These are phyloP conservation scores for Thecocarcelia acutangulata DNA, from an alignment of 2,888 invertebrate genomes.

Conservation along the genomic window DNA sequence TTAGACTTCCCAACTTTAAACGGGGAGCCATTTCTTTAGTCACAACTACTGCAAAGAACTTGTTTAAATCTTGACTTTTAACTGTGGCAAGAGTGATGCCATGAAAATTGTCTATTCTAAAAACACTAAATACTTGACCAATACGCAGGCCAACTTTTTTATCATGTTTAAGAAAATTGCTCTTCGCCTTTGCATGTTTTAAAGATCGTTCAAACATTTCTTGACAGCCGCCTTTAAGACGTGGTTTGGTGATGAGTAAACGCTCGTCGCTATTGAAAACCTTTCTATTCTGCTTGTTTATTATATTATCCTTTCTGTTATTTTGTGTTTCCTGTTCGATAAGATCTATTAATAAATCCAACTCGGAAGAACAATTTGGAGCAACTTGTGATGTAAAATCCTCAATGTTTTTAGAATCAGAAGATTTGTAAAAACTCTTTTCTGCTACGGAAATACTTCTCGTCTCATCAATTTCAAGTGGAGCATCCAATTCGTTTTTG, in stretches of 20 bases:
- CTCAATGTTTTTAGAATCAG: slow-evolving; percentile 35
- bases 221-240: slow-evolving; percentile 63
- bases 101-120: slow-evolving; percentile 57
- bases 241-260: slow-evolving; percentile 26
- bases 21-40: slow-evolving; percentile 49
- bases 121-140: slow-evolving; percentile 54
- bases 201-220: slow-evolving; percentile 56
- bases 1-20: slow-evolving; percentile 56
- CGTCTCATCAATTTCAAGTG: neutral
- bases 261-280: neutral
- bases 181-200: slow-evolving; percentile 31
- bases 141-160: slow-evolving; percentile 63
- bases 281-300: neutral
- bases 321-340: slow-evolving; percentile 63
- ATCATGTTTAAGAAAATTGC: slow-evolving; percentile 66
- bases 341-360: slow-evolving; percentile 69
- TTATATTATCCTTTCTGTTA: neutral
- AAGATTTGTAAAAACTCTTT: neutral
- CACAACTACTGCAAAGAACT: slow-evolving; percentile 49
- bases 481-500: neutral
- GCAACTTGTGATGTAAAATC: slow-evolving; percentile 31
- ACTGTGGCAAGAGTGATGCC: slow-evolving; percentile 68
- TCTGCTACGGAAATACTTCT: too few species aligned
- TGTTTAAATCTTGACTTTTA: slow-evolving; percentile 15
- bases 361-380: slow-evolving; percentile 53